Evolutionary conservation across 2,113 vertebrate species (phyloP).

Genomic region (Deroptyus accipitrinus): DNA sequence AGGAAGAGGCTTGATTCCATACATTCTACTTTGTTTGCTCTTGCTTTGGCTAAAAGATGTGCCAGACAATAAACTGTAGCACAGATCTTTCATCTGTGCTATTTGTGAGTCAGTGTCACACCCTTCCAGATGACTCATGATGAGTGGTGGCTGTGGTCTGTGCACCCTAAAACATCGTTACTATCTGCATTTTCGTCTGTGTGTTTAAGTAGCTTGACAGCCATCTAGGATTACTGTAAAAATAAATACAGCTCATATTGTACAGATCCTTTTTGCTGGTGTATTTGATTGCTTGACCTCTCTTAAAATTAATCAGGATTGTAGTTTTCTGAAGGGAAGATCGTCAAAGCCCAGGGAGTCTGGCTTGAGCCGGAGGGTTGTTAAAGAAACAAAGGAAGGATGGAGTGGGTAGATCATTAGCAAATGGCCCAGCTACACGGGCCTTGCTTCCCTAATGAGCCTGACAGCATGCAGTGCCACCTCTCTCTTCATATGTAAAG

Average conservation of each 20-base stretch:
- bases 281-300: neutral
- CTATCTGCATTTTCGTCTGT: neutral
- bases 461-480: slow-evolving; percentile 51
- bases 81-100: neutral
- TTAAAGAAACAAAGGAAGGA: slow-evolving; percentile 50
- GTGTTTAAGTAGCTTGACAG: neutral
- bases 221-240: neutral
- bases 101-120: neutral
- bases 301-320: neutral
- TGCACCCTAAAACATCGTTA: neutral
- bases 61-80: neutral
- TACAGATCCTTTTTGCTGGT: neutral
- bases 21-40: neutral
- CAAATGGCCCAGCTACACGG: slow-evolving; percentile 26
- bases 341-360: neutral
- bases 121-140: neutral
- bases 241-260: neutral
- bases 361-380: neutral
- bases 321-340: neutral
- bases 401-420: slow-evolving; percentile 50
- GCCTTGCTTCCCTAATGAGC: slow-evolving; percentile 61
- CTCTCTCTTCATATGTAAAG: slow-evolving; percentile 38
- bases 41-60: neutral
- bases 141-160: neutral
- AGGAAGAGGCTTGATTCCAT: neutral